phyloP scores from a whole-genome alignment of 2,113 vertebrate species.

The Cranoglanis bouderius region DNA sequence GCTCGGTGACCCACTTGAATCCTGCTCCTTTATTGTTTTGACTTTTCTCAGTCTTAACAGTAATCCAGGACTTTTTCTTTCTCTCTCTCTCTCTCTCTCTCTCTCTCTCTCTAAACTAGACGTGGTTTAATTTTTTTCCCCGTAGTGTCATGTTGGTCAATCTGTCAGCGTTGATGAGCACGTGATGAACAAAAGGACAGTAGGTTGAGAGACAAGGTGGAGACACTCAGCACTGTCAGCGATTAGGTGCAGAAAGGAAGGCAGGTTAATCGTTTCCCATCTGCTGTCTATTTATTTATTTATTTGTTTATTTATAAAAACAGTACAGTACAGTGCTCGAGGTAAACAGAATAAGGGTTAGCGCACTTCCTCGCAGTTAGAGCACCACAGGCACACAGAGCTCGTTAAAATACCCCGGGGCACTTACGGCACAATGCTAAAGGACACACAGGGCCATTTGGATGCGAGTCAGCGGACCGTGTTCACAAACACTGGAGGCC shows the following conservation, averaged over 20 bases:
- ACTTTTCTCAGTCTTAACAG: not conserved
- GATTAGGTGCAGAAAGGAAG: constrained; percentile 14
- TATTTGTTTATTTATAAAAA: not conserved
- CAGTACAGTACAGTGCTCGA: not conserved
- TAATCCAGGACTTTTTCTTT: not conserved
- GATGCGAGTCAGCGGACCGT: not conserved
- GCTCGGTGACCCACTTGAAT: constrained; percentile 46
- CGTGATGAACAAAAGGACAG: not conserved
- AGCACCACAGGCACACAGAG: not conserved
- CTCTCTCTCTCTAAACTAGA: not conserved
- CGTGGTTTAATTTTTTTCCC: not conserved
- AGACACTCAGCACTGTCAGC: not conserved
- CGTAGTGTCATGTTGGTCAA: not conserved
- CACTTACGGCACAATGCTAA: not conserved
- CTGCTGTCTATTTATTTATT: not conserved
- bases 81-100: not conserved
- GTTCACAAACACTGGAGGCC: not conserved
- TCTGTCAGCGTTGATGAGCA: not conserved
- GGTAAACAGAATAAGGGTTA: not conserved
- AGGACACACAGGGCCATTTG: not conserved
- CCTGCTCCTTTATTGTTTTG: constrained; percentile 40
- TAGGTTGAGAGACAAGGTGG: not conserved
- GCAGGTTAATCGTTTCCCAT: constrained; percentile 16
- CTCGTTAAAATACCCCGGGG: not conserved
- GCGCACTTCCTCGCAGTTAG: not conserved